Conservation (phyloP, 2,113 vertebrate genomes). For the Mesitornis unicolor region DNA sequence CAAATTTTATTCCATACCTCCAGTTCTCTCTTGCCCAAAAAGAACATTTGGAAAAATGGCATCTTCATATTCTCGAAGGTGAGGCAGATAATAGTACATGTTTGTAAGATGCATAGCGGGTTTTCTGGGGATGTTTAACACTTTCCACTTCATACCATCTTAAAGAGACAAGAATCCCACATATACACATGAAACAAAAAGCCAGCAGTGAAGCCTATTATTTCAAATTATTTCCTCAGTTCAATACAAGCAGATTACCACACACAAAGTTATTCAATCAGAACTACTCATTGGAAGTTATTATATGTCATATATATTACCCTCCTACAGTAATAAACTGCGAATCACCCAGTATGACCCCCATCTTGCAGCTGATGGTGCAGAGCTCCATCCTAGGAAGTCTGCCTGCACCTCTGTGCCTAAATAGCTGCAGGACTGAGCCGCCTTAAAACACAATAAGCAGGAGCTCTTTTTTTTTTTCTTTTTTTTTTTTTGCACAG, state of each 20-base stretch:
- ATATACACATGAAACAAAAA: neutral
- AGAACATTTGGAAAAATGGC: constrained; percentile 76
- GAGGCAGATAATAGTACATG: constrained; percentile 79
- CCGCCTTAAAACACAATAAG: neutral
- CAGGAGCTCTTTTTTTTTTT: no score
- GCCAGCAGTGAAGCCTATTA: neutral
- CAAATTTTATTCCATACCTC: constrained; percentile 71
- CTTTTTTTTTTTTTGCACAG: neutral
- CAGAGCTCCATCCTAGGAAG: neutral
- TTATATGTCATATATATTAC: neutral
- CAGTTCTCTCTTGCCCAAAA: constrained; percentile 75
- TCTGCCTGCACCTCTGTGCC: neutral
- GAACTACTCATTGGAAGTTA: neutral
- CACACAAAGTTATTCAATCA: neutral
- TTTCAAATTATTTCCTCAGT: neutral
- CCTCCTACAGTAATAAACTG: neutral
- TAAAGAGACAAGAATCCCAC: neutral
- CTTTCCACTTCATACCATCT: constrained; percentile 46
- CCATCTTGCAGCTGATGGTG: no score
- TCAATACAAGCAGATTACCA: neutral
- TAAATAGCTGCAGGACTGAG: neutral
- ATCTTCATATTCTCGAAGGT: constrained; percentile 71
- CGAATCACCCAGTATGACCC: neutral
- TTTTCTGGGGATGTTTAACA: neutral
- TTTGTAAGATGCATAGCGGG: constrained; percentile 34